These are phyloP conservation scores for Antigone vipio DNA, from an alignment of 2,113 vertebrate species.

Conservation along the genomic window DNA sequence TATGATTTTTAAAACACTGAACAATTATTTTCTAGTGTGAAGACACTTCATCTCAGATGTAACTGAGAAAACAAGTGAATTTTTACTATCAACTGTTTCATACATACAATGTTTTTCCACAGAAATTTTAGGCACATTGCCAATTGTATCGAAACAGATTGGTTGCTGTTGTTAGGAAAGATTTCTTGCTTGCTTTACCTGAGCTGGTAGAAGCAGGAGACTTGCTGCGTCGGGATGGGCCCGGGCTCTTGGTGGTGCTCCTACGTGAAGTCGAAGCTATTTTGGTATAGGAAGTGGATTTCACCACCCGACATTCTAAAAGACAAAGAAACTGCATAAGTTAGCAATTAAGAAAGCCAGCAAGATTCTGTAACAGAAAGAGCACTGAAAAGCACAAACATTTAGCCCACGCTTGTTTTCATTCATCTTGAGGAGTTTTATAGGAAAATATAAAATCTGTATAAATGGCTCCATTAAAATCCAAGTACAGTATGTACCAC, in stretches of 20 bases:
- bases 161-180: not conserved
- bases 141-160: not conserved
- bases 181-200: constrained; percentile 73
- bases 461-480: constrained; percentile 29
- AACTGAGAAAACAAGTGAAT: not conserved
- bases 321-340: constrained; percentile 25
- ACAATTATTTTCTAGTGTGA: not conserved
- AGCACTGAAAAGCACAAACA: constrained; percentile 33
- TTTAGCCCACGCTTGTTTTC: constrained; percentile 38
- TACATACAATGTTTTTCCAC: not conserved
- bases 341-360: constrained; percentile 48
- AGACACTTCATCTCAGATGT: not conserved
- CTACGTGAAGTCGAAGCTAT: constrained; percentile 86
- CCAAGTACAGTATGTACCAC: constrained; percentile 42
- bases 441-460: constrained; percentile 26
- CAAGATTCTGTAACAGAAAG: constrained; percentile 22
- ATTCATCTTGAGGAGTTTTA: constrained; percentile 51
- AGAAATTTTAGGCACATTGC: not conserved
- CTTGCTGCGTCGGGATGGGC: constrained; percentile 91
- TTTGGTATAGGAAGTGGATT: constrained; percentile 94
- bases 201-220: constrained; percentile 93
- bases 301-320: constrained; percentile 93
- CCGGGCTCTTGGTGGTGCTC: constrained; percentile 85
- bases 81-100: not conserved
- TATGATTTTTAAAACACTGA: not conserved